Base-by-base conservation (phyloP, 2,113 vertebrate species). In the Sisor rabdophorus region DNA sequence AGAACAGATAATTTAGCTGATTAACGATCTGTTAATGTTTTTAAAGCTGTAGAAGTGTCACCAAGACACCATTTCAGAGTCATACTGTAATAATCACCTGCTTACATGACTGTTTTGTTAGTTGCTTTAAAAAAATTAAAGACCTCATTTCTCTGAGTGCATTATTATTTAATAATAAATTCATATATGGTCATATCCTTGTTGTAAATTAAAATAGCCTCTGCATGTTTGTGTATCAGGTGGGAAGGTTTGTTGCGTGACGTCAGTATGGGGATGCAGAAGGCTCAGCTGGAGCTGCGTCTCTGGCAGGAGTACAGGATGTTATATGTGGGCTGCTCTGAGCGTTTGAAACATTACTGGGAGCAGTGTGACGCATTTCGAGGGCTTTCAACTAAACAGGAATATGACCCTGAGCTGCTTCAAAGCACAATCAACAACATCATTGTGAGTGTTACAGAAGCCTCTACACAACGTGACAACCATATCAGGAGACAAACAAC, bases 221-320 rank as follows among this genome's bases (percentile, higher is more conserved):
- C 9, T 71, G 30, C 70, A 20, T 44, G 19, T 78, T 50, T 74
- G 61, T 70, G n/a, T 47, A 10, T 47, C 88, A 99, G 97, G 88
- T 95, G 93, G 94, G 86, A 85, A 26, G 85, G 85, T 0, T 83
- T 88, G 0, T 85, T 88, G 67, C 90, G 91, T 83, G 90, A 92
- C 19, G 53, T 95, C 0, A 54, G 85, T 20, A 89, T 91, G 1
- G 89, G 91, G 54, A 68, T 91, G 28, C 75, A 59, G 28, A 86
- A 87, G 75, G 87, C 88, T 0, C 85, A 80, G 48, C 74, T 82
- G 2, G 84, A 82, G 4, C 78, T 92, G 17, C 87, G 85, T 50
- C 86, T 93, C 63, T 98, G 94, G 95, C 88, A 89, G 78, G 84
- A 89, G 13, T 93, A 90, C 13, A 19, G 55, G 59, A 30, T n/a